Evolutionary conservation across 2,113 vertebrate species (phyloP), one percentile per base, ranked within the genome.

Genomic region (Cranoglanis bouderius): DNA sequence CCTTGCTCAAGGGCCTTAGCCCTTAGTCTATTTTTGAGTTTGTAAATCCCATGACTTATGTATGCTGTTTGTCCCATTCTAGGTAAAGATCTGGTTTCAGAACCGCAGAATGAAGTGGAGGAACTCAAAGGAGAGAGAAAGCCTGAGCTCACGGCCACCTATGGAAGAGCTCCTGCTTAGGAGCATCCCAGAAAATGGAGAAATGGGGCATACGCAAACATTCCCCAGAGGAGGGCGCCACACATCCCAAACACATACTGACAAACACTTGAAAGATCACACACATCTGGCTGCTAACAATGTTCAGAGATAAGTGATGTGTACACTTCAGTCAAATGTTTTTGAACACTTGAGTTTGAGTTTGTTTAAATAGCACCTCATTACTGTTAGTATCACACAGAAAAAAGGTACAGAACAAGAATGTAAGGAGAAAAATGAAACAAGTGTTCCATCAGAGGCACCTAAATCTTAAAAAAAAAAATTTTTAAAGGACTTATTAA

Each of bases 31-130:
- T 32, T 85, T 78, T 29, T n/a, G 9, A 78, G 19, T n/a, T 43
- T 65, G 10, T 38, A 81, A 67, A 51, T 40, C 13, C 13, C 19
- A 65, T 70, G 32, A 29, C 13, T n/a, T 46, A 16, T 84, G 1
- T 40, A 9, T 77, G 87, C 24, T 89, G 0, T 38, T 61, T 82
- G 12, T 84, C 88, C 29, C 89, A 1, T 40, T 94, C 91, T 90
- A 99, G 98, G 98, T 99, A 88, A 99, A 99, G 94, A 99, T 99
- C 92, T 99, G 98, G 98, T 99, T 99, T 94, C 98, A 99, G 94
- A 99, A 99, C 93, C 96, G 98, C 90, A 96, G 98, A 80, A 99
- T 99, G 98, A 99, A 99, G 91, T 99, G 98, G 98, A 96, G 98
- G 92, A 99, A 99, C 94, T 98, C 97, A 91, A 98, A 97, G 95